A percentile compares a stretch with the other conserved stretches of the same genome.
Conservation (phyloP, 2,113 vertebrate species). For the Scartelaos histophorus region DNA sequence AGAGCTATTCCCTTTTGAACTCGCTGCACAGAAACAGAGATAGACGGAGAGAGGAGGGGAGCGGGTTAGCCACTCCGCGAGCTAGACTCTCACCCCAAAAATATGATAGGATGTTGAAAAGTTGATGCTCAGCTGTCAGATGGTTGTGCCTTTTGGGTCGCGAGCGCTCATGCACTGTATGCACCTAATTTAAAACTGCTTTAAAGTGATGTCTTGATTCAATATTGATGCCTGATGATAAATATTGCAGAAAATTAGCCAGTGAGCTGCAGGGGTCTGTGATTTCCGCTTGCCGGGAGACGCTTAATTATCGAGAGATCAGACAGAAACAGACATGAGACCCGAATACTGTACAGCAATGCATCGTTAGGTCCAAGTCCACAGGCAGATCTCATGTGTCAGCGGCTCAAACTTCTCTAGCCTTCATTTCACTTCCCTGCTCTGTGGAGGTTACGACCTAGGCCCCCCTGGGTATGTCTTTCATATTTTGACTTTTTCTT, state of each 20-base stretch:
- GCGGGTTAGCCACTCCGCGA: not conserved
- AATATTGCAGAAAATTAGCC: slow-evolving; percentile 65
- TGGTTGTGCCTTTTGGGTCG: slow-evolving; percentile 17
- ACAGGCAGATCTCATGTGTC: slow-evolving; percentile 37
- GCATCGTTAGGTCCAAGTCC: slow-evolving; percentile 44
- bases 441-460: slow-evolving; percentile 14
- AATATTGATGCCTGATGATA: slow-evolving; percentile 63
- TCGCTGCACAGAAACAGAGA: slow-evolving; percentile 49
- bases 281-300: slow-evolving; percentile 56
- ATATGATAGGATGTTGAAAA: slow-evolving; percentile 31
- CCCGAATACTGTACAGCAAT: slow-evolving; percentile 37
- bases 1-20: slow-evolving; percentile 71
- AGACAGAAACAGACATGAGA: slow-evolving; percentile 71
- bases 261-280: slow-evolving; percentile 37
- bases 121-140: slow-evolving; percentile 53
- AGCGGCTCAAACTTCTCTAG: slow-evolving; percentile 49
- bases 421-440: not conserved
- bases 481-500: not conserved
- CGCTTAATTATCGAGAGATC: slow-evolving; percentile 65
- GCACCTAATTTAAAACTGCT: slow-evolving; percentile 45
- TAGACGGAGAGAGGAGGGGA: slow-evolving; percentile 32
- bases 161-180: slow-evolving; percentile 14
- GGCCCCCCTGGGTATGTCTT: not conserved
- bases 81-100: slow-evolving; percentile 34
- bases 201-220: slow-evolving; percentile 61